Evolutionary conservation across 2,888 invertebrate species (phyloP), one percentile per base, ranked within the genome.

Genomic region (Ferrisia virgata): DNA sequence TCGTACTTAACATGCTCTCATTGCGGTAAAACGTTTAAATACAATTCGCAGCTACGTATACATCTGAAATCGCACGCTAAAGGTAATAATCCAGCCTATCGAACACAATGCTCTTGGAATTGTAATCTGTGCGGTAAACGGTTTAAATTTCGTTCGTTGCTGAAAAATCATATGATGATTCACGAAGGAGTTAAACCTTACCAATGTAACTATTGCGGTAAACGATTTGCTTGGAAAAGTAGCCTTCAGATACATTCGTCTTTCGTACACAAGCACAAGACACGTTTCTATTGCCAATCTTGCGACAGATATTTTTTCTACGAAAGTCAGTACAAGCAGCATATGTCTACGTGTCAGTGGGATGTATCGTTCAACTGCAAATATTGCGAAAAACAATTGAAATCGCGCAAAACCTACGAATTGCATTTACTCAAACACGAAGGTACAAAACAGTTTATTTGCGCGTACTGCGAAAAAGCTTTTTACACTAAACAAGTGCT

Each of bases 11-110:
- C 43, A 4, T 86, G 85, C 18, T 43, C 86, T n/a, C 86, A 88
- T 47, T 87, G 87, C 81, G 87, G 88, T 18, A 87, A 88, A 83
- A 86, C 86, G 33, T 88, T 88, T 86, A 88, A 88, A 85, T 87
- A 88, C 85, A 87, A 88, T 76, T 87, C 85, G 58, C 85, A 86
- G 76, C 36, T 85, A 13, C 85, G 83, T 2, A 81, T 85, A 4
- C 86, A 86, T n/a, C 69, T 85, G 64, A 86, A 88, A 76, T 90
- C 72, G 72, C 72, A 76, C 72, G 72, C 36, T 9, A 76, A 33
- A 8, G n/a, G 15, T 18, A 36, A 36, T 8, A 33, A 22, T 22
- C 5, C 22, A 22, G 53, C 72, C 9, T 18, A 8, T 6, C 13
- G 69, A 28, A 76, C 25, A 8, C 33, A 76, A 36, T 76, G 72